Evolutionary conservation across 2,797 vertebrate genomes (phyloP).

Genomic region (Tinamus major): DNA sequence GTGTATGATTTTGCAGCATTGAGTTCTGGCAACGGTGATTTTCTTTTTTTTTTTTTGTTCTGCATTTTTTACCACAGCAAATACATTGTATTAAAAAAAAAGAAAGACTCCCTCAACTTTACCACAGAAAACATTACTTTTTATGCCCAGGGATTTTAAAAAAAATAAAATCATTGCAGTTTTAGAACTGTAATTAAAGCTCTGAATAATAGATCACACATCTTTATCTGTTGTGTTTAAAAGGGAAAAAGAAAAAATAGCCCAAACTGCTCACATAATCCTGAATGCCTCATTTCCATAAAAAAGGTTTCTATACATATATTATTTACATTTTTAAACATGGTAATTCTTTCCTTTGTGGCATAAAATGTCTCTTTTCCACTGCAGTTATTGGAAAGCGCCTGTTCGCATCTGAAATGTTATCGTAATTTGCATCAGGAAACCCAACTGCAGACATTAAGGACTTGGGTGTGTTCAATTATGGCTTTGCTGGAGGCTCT

Average conservation of each 20-base stretch:
- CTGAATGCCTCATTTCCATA: constrained; percentile 78
- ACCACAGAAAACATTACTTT: constrained; percentile 69
- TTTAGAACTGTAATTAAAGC: constrained; percentile 79
- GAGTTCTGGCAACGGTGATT: not conserved
- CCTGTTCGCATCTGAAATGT: constrained; percentile 75
- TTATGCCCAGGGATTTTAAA: constrained; percentile 52
- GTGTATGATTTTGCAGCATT: not conserved
- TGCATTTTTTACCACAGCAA: constrained; percentile 47
- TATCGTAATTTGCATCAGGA: constrained; percentile 77
- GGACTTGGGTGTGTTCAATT: constrained; percentile 78
- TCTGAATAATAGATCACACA: constrained; percentile 72
- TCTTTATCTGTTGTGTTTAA: constrained; percentile 72
- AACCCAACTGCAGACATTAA: constrained; percentile 70
- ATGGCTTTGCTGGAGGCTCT: constrained; percentile 78
- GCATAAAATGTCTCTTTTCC: constrained; percentile 65
- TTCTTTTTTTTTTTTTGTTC: constrained; percentile 13
- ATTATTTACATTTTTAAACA: constrained; percentile 81
- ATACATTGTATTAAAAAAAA: constrained; percentile 25
- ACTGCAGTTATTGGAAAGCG: constrained; percentile 75
- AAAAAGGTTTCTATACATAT: constrained; percentile 77
- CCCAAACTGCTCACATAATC: constrained; percentile 67
- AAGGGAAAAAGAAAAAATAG: constrained; percentile 52
- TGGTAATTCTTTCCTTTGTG: constrained; percentile 76
- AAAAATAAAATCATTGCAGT: constrained; percentile 70
- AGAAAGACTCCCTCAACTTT: constrained; percentile 66